phyloP scores from a whole-genome alignment of 2,888 invertebrate genomes.

The Diarsia brunnea region DNA sequence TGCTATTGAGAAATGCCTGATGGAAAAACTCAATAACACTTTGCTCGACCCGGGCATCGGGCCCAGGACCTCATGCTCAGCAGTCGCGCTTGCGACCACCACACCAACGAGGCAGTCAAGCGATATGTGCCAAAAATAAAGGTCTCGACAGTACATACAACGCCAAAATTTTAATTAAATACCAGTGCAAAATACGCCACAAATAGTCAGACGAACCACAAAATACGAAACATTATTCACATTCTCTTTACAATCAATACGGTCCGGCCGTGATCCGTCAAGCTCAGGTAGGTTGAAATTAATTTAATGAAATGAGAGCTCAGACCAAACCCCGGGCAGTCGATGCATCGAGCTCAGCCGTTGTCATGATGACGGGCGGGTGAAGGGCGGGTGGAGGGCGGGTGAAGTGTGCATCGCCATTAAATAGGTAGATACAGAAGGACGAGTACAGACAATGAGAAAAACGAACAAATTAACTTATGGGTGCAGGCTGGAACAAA shows the following conservation, averaged over 20 bases:
- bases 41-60: too few species aligned
- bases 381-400: conserved; percentile 6
- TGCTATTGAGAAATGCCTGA: too few species aligned
- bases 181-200: background rate
- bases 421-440: conserved; percentile 17
- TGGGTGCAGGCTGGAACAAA: background rate
- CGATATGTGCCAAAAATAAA: too few species aligned
- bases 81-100: too few species aligned
- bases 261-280: conserved; percentile 1
- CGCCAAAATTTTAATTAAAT: background rate
- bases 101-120: too few species aligned
- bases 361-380: conserved; percentile 29
- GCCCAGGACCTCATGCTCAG: too few species aligned
- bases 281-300: conserved; percentile 27
- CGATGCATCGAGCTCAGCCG: conserved; percentile 31
- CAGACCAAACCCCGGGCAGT: conserved; percentile 10
- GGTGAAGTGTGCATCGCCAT: conserved; percentile 7
- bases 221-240: background rate
- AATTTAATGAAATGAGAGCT: conserved; percentile 24
- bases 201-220: background rate
- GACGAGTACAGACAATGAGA: background rate
- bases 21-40: too few species aligned
- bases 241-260: conserved; percentile 21
- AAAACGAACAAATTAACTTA: background rate
- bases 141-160: background rate